phyloP scores from a whole-genome alignment of 2,797 vertebrate species.

The Scarus forsteni region DNA sequence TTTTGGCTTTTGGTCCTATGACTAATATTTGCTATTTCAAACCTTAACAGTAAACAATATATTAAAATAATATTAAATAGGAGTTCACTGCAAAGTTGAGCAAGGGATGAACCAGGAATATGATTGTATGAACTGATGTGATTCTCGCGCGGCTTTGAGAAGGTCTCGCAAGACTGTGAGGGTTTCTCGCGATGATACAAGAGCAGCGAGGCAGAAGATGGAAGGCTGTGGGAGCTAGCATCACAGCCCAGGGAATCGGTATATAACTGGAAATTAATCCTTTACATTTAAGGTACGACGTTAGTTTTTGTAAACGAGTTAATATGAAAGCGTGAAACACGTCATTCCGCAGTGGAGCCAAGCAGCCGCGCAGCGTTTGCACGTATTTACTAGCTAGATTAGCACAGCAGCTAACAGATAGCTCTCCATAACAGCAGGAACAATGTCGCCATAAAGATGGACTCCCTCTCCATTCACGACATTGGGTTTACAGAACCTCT shows the following conservation, averaged over 20 bases:
- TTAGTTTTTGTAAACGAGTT: background rate
- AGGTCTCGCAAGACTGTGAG: background rate
- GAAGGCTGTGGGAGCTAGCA: slow-evolving; percentile 51
- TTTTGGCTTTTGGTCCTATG: no score
- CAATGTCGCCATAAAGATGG: slow-evolving; percentile 23
- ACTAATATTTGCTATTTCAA: no score
- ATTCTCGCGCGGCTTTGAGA: no score
- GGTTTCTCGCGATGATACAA: slow-evolving; percentile 61
- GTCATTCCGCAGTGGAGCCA: background rate
- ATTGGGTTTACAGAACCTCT: no score
- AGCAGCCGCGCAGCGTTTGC: background rate
- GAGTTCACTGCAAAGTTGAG: no score
- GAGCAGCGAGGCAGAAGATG: slow-evolving; percentile 61
- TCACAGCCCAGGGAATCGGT: slow-evolving; percentile 35
- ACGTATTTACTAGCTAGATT: background rate
- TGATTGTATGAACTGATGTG: no score
- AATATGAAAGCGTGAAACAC: background rate
- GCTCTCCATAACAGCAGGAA: slow-evolving; percentile 43
- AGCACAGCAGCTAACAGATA: slow-evolving; percentile 8
- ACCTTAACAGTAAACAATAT: no score
- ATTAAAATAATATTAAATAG: no score
- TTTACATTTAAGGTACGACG: slow-evolving; percentile 62
- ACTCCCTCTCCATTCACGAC: background rate
- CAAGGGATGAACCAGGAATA: no score
- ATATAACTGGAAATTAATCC: slow-evolving; percentile 45